A percentile compares a stretch with the other conserved stretches of the same genome.
phyloP scores from a whole-genome alignment of 1,140 invertebrate species.

The Yoshiicerus persimilis region DNA sequence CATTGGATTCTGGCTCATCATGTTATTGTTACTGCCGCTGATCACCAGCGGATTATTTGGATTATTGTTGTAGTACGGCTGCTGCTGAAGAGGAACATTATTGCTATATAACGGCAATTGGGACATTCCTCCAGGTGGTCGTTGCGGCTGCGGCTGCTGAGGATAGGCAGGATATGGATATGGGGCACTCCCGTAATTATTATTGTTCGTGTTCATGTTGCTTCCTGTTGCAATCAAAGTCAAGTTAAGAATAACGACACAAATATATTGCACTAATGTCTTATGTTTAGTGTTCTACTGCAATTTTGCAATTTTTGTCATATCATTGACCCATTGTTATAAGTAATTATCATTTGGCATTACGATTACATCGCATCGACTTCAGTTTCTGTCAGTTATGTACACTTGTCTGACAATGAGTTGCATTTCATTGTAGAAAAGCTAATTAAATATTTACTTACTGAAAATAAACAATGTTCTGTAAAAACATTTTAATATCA shows the following conservation, averaged over 20 bases:
- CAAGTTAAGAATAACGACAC: not conserved
- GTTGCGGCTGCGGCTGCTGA: slow-evolving; percentile 9
- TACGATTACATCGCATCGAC: too few species aligned
- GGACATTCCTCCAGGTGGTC: not conserved
- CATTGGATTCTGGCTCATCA: not conserved
- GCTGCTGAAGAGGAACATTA: not conserved
- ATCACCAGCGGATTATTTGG: slow-evolving; percentile 7
- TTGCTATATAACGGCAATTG: not conserved
- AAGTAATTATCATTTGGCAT: not conserved
- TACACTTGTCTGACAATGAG: too few species aligned
- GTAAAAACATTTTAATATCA: too few species aligned
- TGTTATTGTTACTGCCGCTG: not conserved
- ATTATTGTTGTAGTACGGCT: slow-evolving; percentile 12
- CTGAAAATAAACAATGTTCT: too few species aligned
- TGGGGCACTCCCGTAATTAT: slow-evolving; percentile 23
- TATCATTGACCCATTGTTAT: not conserved
- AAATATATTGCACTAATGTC: not conserved
- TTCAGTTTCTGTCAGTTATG: too few species aligned
- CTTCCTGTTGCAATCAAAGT: not conserved
- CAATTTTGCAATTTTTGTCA: not conserved
- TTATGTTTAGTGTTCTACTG: too few species aligned
- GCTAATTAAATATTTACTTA: too few species aligned
- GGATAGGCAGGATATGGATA: not conserved
- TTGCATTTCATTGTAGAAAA: too few species aligned
- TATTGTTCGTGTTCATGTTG: slow-evolving; percentile 21